phyloP scores from a whole-genome alignment of 2,113 vertebrate species.

The Plotosus lineatus region DNA sequence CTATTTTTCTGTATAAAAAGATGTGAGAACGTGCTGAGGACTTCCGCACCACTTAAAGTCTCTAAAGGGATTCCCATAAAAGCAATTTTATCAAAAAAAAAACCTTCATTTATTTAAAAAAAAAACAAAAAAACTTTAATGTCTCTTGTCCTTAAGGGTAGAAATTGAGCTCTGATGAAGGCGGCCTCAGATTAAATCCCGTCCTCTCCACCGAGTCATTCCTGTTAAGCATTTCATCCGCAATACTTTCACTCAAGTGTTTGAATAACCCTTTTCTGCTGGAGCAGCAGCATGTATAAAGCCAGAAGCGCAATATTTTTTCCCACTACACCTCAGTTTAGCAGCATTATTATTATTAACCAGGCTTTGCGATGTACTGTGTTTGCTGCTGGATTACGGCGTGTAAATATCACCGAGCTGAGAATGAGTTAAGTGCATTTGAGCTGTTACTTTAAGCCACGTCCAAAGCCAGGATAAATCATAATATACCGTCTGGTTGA shows the following conservation, averaged over 20 bases:
- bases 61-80: slow-evolving; percentile 5
- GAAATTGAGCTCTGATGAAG: slow-evolving; percentile 36
- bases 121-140: too few relatives aligned
- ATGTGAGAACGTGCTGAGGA: neutral
- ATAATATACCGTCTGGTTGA: too few relatives aligned
- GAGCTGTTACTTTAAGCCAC: neutral
- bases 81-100: slow-evolving; percentile 12
- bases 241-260: slow-evolving; percentile 30
- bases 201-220: slow-evolving; percentile 19
- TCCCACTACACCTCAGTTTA: neutral
- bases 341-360: slow-evolving; percentile 14
- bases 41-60: neutral
- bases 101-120: too few relatives aligned
- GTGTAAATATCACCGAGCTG: neutral
- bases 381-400: neutral
- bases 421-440: slow-evolving; percentile 17
- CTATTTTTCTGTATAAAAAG: neutral
- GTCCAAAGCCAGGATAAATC: neutral
- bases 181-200: slow-evolving; percentile 32
- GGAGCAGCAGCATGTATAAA: neutral
- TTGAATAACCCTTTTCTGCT: slow-evolving; percentile 29
- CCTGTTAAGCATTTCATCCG: slow-evolving; percentile 33
- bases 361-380: neutral
- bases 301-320: slow-evolving; percentile 2
- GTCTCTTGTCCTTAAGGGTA: slow-evolving; percentile 31